Percentiles rank a stretch among this genome's conserved stretches.
Conservation (phyloP, 2,113 vertebrate genomes). For the Syngnathus floridae region DNA sequence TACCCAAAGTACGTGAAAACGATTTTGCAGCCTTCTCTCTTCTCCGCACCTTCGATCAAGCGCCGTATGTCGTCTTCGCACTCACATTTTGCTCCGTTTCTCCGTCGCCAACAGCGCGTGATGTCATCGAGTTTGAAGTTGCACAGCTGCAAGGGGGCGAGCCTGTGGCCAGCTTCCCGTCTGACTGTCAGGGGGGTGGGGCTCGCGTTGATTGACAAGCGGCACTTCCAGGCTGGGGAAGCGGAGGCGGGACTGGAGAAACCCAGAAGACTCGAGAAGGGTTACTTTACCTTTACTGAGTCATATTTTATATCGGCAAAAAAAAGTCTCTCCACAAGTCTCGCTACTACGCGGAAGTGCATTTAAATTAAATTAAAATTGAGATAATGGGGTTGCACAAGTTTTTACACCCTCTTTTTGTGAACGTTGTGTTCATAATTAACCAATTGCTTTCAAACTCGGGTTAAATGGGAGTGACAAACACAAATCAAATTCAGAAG, state of each 20-base stretch:
- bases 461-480: too few species aligned
- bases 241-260: not conserved
- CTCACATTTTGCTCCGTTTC: slow-evolving; percentile 53
- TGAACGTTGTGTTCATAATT: too few species aligned
- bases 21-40: not conserved
- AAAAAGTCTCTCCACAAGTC: not conserved
- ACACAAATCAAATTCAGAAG: too few species aligned
- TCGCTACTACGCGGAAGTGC: not conserved
- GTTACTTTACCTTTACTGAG: not conserved
- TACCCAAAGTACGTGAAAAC: not conserved
- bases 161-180: slow-evolving; percentile 35
- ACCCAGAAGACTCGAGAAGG: not conserved
- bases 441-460: not conserved
- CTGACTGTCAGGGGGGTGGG: slow-evolving; percentile 21
- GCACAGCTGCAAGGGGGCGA: slow-evolving; percentile 41
- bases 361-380: not conserved
- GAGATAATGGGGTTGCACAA: too few species aligned
- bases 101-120: not conserved
- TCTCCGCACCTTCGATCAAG: slow-evolving; percentile 40
- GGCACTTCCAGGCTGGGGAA: not conserved
- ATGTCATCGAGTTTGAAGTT: slow-evolving; percentile 5
- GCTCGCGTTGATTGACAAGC: slow-evolving; percentile 52
- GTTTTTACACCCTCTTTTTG: too few species aligned
- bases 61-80: slow-evolving; percentile 18
- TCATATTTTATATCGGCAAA: not conserved